Evolutionary conservation across 2,888 invertebrate species (phyloP).

Genomic region (Lysandra bellargus): DNA sequence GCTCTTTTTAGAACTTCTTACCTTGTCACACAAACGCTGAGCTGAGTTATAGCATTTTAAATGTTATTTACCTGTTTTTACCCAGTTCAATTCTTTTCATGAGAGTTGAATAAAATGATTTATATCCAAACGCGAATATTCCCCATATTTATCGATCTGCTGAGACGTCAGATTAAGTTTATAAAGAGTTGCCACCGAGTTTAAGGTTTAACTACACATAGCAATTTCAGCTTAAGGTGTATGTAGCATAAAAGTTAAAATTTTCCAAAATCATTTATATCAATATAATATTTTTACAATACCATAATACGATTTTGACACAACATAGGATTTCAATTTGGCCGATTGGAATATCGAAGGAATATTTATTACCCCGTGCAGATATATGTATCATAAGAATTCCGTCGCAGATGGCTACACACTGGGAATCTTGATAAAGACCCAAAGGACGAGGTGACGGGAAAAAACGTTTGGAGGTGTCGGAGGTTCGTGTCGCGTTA

Average conservation of each 20-base stretch:
- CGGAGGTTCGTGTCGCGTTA: slow-evolving; percentile 64
- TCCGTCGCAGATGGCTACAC: slow-evolving; percentile 37
- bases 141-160: not conserved
- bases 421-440: slow-evolving; percentile 39
- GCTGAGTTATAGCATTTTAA: slow-evolving; percentile 63
- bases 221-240: not conserved
- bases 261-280: not conserved
- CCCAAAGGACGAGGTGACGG: slow-evolving; percentile 37
- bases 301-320: not conserved
- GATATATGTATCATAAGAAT: slow-evolving; percentile 30
- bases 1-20: slow-evolving; percentile 53
- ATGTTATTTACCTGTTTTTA: slow-evolving; percentile 46
- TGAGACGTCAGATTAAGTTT: not conserved
- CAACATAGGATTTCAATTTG: slow-evolving; percentile 5
- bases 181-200: not conserved
- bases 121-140: not conserved
- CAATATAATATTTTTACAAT: not conserved
- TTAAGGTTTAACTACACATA: not conserved
- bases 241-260: not conserved
- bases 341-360: not conserved
- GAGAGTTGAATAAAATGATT: slow-evolving; percentile 49
- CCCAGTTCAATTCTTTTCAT: slow-evolving; percentile 39
- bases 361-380: slow-evolving; percentile 16
- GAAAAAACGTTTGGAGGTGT: slow-evolving; percentile 54
- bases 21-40: slow-evolving; percentile 55